A percentile compares a stretch with the other conserved stretches of the same genome.
Conservation (phyloP, 2,888 invertebrate genomes). For the Ophion costatus region DNA sequence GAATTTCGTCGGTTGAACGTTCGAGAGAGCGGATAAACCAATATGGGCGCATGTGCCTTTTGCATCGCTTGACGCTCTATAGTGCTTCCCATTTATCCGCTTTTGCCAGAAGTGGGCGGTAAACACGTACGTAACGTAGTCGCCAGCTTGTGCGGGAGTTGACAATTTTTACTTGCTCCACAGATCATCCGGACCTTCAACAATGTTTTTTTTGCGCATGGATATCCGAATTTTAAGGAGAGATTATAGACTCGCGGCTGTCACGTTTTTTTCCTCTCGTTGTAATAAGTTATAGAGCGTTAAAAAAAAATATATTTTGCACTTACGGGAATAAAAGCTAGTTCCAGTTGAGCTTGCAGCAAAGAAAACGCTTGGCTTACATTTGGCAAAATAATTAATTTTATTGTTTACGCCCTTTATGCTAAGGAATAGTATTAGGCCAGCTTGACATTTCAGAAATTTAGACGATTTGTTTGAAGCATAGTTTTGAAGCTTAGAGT, state of each 20-base stretch:
- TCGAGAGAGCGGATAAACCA: conserved; percentile 58
- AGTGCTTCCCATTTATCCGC: conserved; percentile 32
- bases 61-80: conserved; percentile 39
- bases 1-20: conserved; percentile 46
- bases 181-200: background rate
- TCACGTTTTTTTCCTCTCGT: too few species aligned
- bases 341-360: too few species aligned
- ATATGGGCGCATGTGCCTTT: conserved; percentile 45
- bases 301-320: too few species aligned
- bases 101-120: conserved; percentile 51
- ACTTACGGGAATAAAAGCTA: too few species aligned
- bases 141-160: conserved; percentile 15
- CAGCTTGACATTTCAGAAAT: too few species aligned
- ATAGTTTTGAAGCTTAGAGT: too few species aligned
- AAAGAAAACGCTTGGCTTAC: background rate
- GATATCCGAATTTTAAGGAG: background rate
- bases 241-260: background rate
- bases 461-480: too few species aligned
- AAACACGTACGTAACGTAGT: conserved; percentile 30
- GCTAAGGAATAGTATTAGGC: too few species aligned
- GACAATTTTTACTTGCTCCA: conserved; percentile 48
- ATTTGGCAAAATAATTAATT: background rate
- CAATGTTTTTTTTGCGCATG: background rate
- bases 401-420: too few species aligned
- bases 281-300: too few species aligned